Evolutionary conservation across 1,140 invertebrate species (phyloP), one percentile per base, ranked within the genome.

Genomic region (Zaprionus davidi): DNA sequence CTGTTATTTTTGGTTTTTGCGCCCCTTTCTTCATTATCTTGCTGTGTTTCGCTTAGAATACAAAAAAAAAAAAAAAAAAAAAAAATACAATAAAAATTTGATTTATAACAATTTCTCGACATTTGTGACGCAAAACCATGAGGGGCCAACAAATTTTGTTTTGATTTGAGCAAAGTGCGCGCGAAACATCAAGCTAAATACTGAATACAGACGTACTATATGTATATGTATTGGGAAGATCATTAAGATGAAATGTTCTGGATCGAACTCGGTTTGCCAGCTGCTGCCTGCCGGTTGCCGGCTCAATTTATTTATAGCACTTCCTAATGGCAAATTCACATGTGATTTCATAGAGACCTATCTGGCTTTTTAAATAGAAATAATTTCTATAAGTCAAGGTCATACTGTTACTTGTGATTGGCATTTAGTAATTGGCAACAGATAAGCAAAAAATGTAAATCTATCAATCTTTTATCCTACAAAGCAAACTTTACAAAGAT

Each of bases 131-230:
- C 64, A 67, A 67, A 46, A 34, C n/a, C 34, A 13, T 0, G 13
- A 15, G 49, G 4, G 49, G 53, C 17, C 11, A 44, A 51, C 11
- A 22, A 57, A 44, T 58, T 46, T 22, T 44, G 38, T 67, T 58
- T 58, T 67, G 38, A 58, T 67, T 57, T 57, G 64, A 17, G 24
- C 55, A 58, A 67, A 66, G 51, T 56, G 51, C 51, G 62, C 28
- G 17, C 1, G 20, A 64, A 49, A 53, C 15, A 41, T n/a, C 9
- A 51, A 36, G 5, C 4, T 5, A 17, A 38, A 34, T 51, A 28
- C 9, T 31, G 28, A 49, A 17, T 15, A 63, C 12, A 34, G 12
- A 11, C 31, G 31, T 7, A 28, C 7, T 5, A 7, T 56, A 56
- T 56, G 28, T 31, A 56, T 24, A 9, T 0, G 22, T 24, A 24